Evolutionary conservation across 2,888 invertebrate genomes (phyloP).

Genomic region (Mesorhabditis spiculigera): DNA sequence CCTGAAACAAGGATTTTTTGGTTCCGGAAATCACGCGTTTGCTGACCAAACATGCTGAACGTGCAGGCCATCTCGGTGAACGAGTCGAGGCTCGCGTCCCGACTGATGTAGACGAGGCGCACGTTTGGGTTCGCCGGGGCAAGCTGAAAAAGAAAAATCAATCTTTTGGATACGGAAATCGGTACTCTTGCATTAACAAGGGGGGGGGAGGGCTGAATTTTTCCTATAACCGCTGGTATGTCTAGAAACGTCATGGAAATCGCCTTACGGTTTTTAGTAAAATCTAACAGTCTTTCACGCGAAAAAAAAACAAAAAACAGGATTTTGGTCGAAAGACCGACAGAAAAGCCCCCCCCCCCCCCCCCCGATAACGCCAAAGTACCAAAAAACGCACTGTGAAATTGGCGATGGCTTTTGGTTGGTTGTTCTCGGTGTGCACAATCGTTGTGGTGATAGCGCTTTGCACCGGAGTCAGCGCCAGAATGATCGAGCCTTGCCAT

Average conservation of each 20-base stretch:
- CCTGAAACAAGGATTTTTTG: slow-evolving; percentile 20
- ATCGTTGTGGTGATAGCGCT: slow-evolving; percentile 47
- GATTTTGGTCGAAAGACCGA: too few relatives aligned
- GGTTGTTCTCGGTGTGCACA: slow-evolving; percentile 51
- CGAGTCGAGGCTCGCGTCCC: slow-evolving; percentile 38
- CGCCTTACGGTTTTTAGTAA: not conserved
- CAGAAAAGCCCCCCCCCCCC: not conserved
- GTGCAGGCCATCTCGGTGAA: slow-evolving; percentile 34
- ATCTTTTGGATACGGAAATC: too few relatives aligned
- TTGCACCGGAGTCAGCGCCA: slow-evolving; percentile 27
- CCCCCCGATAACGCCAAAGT: not conserved
- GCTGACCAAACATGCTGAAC: slow-evolving; percentile 23
- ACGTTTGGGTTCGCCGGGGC: slow-evolving; percentile 46
- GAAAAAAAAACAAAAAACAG: not conserved
- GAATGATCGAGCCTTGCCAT: slow-evolving; percentile 49
- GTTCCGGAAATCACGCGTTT: slow-evolving; percentile 17
- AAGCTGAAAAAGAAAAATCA: slow-evolving; percentile 29
- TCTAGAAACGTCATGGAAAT: slow-evolving; percentile 7
- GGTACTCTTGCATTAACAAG: too few relatives aligned
- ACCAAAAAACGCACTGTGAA: slow-evolving; percentile 35
- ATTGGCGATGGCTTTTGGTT: slow-evolving; percentile 48
- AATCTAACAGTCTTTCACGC: too few relatives aligned
- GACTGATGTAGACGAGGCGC: slow-evolving; percentile 40
- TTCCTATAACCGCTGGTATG: too few relatives aligned
- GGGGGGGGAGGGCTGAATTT: too few relatives aligned